These are phyloP conservation scores for Blastobasis adustella DNA, from an alignment of 2,888 invertebrate species.

Conservation along the genomic window DNA sequence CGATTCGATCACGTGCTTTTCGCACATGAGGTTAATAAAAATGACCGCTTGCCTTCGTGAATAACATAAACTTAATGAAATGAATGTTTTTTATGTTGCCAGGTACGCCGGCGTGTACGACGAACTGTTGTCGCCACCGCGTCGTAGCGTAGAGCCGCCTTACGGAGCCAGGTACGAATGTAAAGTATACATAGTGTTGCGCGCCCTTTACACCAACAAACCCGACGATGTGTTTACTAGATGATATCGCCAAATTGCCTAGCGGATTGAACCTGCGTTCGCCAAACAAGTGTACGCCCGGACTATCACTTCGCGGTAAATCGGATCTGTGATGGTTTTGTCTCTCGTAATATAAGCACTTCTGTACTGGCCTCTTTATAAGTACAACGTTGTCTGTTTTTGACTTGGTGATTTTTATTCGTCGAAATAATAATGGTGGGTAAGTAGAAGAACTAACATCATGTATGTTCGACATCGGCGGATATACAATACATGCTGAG, in stretches of 20 bases:
- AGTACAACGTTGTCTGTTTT: too few relatives aligned
- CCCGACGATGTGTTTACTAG: slow-evolving; percentile 7
- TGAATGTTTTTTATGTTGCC: slow-evolving; percentile 14
- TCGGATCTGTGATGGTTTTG: not conserved
- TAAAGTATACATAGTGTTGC: slow-evolving; percentile 60
- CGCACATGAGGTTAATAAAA: too few relatives aligned
- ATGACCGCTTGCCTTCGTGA: not conserved
- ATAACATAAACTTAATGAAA: not conserved
- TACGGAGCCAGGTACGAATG: slow-evolving; percentile 72
- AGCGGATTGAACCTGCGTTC: slow-evolving; percentile 59
- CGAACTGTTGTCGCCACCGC: slow-evolving; percentile 67
- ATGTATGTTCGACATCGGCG: too few relatives aligned
- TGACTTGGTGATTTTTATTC: too few relatives aligned
- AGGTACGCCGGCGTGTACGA: slow-evolving; percentile 66
- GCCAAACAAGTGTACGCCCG: slow-evolving; percentile 12
- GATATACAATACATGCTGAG: too few relatives aligned
- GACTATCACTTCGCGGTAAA: not conserved
- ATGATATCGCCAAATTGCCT: slow-evolving; percentile 45
- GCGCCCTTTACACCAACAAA: slow-evolving; percentile 25
- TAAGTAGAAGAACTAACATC: too few relatives aligned
- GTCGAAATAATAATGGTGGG: too few relatives aligned
- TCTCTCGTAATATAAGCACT: not conserved
- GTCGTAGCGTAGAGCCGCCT: slow-evolving; percentile 65
- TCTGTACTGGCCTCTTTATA: too few relatives aligned
- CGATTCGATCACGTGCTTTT: too few relatives aligned